Percentiles rank a stretch among this genome's conserved stretches.
These are phyloP conservation scores for Syngnathus typhle DNA, from an alignment of 2,113 vertebrate genomes.

Conservation along the genomic window DNA sequence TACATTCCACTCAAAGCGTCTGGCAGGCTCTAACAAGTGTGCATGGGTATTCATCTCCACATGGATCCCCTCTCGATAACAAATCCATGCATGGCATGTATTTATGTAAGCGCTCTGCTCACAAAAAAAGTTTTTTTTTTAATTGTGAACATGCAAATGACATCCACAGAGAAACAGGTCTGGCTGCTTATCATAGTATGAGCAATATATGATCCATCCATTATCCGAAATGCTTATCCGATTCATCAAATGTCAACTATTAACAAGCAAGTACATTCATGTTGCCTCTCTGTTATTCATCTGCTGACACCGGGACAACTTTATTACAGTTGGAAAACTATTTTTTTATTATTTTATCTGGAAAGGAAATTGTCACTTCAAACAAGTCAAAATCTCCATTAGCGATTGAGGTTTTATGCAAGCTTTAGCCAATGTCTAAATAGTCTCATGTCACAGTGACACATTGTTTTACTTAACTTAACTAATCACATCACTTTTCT, in stretches of 20 bases:
- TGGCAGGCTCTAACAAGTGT: not conserved
- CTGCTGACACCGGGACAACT: not conserved
- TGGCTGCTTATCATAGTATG: too few relatives aligned
- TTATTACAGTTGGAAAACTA: not conserved
- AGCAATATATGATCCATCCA: too few relatives aligned
- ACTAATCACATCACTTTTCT: not conserved
- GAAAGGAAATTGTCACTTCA: too few relatives aligned
- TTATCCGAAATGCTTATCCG: too few relatives aligned
- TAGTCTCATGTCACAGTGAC: not conserved
- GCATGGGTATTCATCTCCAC: not conserved
- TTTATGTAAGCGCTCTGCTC: not conserved
- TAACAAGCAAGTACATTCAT: too few relatives aligned
- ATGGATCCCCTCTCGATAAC: constrained; percentile 4
- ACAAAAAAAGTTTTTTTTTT: not conserved
- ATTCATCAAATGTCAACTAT: too few relatives aligned
- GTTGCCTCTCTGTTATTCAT: too few relatives aligned
- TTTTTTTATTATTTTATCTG: too few relatives aligned
- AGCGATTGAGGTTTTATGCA: not conserved
- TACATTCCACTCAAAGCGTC: constrained; percentile 5
- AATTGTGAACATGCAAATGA: not conserved
- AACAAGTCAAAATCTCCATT: not conserved
- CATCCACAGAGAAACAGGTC: too few relatives aligned
- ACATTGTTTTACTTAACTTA: not conserved
- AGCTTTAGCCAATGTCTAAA: not conserved
- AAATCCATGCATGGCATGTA: constrained; percentile 1